A percentile compares a stretch with the other conserved stretches of the same genome.
These are phyloP conservation scores for Sylvia borin DNA, from an alignment of 2,797 vertebrate genomes.

Conservation along the genomic window DNA sequence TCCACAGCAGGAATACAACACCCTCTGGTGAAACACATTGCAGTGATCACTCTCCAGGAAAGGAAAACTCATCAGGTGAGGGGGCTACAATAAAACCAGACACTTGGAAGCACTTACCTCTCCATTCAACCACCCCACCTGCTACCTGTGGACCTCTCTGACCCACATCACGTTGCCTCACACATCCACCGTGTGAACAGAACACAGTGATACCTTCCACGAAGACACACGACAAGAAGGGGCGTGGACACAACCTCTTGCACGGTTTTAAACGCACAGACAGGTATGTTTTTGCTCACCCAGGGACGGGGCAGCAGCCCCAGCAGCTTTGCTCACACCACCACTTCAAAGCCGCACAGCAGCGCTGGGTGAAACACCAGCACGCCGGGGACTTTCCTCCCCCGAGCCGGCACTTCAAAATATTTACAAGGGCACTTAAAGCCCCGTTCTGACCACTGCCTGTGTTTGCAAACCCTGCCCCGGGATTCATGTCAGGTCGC, in stretches of 20 bases:
- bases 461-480: conserved; percentile 50
- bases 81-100: neutral
- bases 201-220: too few relatives aligned
- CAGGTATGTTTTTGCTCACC: neutral
- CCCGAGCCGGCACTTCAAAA: neutral
- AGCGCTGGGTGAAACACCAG: neutral
- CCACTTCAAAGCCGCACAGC: neutral
- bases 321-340: neutral
- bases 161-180: neutral
- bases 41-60: neutral
- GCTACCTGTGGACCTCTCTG: neutral
- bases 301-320: neutral
- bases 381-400: conserved; percentile 19
- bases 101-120: neutral
- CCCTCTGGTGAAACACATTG: neutral
- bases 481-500: neutral
- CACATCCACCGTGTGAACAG: too few relatives aligned
- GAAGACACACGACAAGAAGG: neutral
- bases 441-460: neutral
- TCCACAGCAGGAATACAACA: neutral
- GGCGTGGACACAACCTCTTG: accelerated
- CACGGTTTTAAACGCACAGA: neutral
- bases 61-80: neutral
- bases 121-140: neutral
- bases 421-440: conserved; percentile 11